Base-by-base conservation (phyloP, 2,888 invertebrate species). In the Apodemia zela region DNA sequence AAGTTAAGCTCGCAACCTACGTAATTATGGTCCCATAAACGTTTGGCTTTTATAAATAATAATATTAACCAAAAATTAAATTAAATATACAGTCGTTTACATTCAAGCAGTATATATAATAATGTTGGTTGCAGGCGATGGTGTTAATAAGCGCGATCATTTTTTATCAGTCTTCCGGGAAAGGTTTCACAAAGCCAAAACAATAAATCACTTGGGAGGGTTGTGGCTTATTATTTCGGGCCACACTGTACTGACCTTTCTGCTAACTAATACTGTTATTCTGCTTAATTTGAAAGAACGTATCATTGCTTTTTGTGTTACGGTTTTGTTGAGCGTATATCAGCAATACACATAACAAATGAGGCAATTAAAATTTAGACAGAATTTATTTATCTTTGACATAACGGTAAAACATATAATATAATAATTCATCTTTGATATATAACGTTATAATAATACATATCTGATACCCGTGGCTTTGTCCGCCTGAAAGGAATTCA, bases 141-240 rank as follows among this genome's bases (percentile, higher is more conserved):
- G 79, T 85, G 85, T 88, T 88, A 89, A 89, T 89, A 88, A 89
- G 87, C 81, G 80, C 79, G 85, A 87, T 88, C 85, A 88, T 89
- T 89, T 89, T 89, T 89, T 89, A 88, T 82, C 83, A 79, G 76
- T 78, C 79, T 84, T 84, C 84, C 82, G 82, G 84, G 84, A 85
- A 85, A 84, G 88, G 85, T 85, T 85, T 82, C 84, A 79, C 81
- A 84, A 85, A 88, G 89, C 85, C 83, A 83, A 84, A 86, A 87
- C 84, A 82, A 89, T 89, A 88, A 88, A 89, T 89, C 88, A 89
- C 81, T 72, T 74, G 76, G 79, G 80, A 79, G 82, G 82, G 77
- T 76, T 82, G 81, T 75, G 83, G 86, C 82, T 89, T 89, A 88
- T 87, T 89, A 89, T 89, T 87, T 87, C 79, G 80, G 80, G 75